Evolutionary conservation across 2,797 vertebrate genomes (phyloP), one percentile per base, ranked within the genome.

Genomic region (Smutsia temminckii): DNA sequence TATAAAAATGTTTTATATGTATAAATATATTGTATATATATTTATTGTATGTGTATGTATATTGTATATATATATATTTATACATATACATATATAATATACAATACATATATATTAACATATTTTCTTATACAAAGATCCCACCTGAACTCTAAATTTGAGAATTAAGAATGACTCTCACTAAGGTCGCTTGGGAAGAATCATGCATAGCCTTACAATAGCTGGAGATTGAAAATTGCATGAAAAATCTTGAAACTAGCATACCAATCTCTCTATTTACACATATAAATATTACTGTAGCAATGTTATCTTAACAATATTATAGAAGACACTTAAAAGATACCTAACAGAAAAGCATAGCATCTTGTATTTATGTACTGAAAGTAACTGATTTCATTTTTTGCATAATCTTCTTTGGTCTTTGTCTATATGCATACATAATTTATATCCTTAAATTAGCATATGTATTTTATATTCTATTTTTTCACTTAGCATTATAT

Each of bases 301-400:
- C 23, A 94, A 61, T 79, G 8, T 79, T 69, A 84, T 66, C 21
- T 90, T 83, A 93, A 61, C 20, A 90, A 78, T 83, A 68, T 72
- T 63, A 78, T 66, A n/a, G 83, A 85, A 78, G 14, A 83, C 37
- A 42, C 2, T 51, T 66, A 40, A 85, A 85, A 78, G 14, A 83
- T 42, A 42, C 1, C 57, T 66, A 40, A n/a, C 14, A 71, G 18
- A 80, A 77, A 89, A 79, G 10, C 55, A 37, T 6, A 89, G 86
- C 14, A 69, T 55, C 68, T 95, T 86, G 55, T 57, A 27, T 69
- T 92, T 42, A 53, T 40, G 1, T n/a, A 63, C 21, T 63, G 8
- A 90, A 71, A 87, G 4, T 37, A 79, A 63, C 25, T 18, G 5
- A 77, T 57, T 88, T 75, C 13, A 25, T 23, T 40, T 89, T 95